Conservation (phyloP, 2,888 invertebrate species). For the Himalopsyche anomala region DNA sequence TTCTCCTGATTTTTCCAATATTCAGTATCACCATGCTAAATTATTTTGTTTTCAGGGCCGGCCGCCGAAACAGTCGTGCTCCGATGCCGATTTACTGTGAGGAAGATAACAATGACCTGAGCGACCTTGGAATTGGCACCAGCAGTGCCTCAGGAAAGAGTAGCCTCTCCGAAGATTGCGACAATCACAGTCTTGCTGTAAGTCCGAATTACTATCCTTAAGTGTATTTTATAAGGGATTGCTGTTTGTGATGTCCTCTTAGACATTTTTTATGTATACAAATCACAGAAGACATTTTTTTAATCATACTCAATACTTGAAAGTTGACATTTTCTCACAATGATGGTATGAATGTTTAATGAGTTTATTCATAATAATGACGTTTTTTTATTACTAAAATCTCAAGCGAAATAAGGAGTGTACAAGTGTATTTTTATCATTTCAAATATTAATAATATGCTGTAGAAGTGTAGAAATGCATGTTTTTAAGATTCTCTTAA, state of each 20-base stretch:
- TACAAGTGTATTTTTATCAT: too few relatives aligned
- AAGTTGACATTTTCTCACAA: background rate
- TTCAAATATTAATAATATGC: too few relatives aligned
- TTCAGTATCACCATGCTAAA: too few relatives aligned
- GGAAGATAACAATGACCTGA: slow-evolving; percentile 89
- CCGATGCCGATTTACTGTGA: slow-evolving; percentile 85
- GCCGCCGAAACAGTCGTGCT: slow-evolving; percentile 74
- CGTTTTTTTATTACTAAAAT: background rate
- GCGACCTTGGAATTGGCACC: slow-evolving; percentile 87
- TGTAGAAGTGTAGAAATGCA: too few relatives aligned
- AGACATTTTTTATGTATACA: background rate
- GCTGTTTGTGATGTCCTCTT: background rate
- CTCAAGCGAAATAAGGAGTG: background rate
- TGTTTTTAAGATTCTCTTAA: too few relatives aligned
- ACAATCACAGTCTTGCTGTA: slow-evolving; percentile 80
- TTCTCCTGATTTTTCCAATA: too few relatives aligned
- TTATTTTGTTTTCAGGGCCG: slow-evolving; percentile 70
- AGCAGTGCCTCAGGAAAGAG: slow-evolving; percentile 80
- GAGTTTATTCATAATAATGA: slow-evolving; percentile 34
- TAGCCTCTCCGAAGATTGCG: slow-evolving; percentile 81
- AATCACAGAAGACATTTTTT: too few relatives aligned
- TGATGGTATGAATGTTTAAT: background rate
- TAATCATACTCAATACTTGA: background rate
- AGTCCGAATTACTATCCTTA: slow-evolving; percentile 68
- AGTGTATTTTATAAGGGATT: background rate